phyloP scores from a whole-genome alignment of 2,888 invertebrate species.

The Hydropsyche betteni region DNA sequence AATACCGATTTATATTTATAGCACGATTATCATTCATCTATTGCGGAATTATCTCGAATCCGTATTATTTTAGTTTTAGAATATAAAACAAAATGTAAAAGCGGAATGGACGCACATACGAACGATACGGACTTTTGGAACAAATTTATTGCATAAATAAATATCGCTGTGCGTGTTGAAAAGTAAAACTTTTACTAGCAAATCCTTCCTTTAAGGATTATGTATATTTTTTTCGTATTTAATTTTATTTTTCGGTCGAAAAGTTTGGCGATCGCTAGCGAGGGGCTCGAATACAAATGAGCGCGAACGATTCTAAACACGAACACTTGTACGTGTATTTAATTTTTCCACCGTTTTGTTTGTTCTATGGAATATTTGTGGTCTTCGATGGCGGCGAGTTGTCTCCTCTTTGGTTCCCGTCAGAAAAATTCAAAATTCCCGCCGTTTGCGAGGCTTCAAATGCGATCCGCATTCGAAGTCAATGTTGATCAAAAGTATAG shows the following conservation, averaged over 20 bases:
- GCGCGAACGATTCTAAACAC: constrained; percentile 29
- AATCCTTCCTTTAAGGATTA: no score
- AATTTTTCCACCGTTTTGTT: constrained; percentile 16
- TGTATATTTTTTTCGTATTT: no score
- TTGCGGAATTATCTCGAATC: no score
- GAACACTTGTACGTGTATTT: background rate
- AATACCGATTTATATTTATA: no score
- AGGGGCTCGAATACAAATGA: constrained; percentile 22
- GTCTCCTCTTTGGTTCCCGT: background rate
- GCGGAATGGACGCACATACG: no score
- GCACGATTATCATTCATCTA: no score
- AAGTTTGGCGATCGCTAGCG: constrained; percentile 19
- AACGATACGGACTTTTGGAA: no score
- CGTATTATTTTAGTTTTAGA: no score
- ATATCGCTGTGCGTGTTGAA: no score
- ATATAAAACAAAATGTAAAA: no score
- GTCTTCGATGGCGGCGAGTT: background rate
- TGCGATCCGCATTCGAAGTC: background rate
- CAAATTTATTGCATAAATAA: no score
- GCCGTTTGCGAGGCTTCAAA: background rate
- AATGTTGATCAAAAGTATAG: background rate
- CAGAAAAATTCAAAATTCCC: background rate
- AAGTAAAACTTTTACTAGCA: no score
- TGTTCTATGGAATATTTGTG: constrained; percentile 11
- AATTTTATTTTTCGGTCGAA: constrained; percentile 3